Conservation (phyloP, 2,888 invertebrate genomes). For the Apamea monoglypha region DNA sequence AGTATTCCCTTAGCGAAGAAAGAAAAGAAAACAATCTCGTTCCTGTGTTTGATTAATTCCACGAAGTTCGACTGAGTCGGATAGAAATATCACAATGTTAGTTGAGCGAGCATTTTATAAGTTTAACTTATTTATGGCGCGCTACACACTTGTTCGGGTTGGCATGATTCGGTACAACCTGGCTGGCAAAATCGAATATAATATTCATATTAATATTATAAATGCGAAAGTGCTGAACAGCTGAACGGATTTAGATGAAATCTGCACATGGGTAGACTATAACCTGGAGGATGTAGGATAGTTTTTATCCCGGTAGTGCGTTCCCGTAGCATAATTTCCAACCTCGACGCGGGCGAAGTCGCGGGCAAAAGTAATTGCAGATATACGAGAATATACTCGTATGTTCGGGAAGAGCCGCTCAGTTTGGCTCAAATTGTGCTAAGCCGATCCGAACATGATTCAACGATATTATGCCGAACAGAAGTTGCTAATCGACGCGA, state of each 20-base stretch:
- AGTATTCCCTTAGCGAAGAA: neutral
- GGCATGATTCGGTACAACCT: neutral
- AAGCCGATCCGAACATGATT: too few relatives aligned
- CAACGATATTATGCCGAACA: too few relatives aligned
- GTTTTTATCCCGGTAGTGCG: too few relatives aligned
- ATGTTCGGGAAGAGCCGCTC: too few relatives aligned
- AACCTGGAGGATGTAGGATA: neutral
- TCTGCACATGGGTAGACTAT: neutral
- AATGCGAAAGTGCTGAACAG: neutral
- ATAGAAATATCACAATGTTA: conserved; percentile 24
- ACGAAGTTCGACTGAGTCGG: conserved; percentile 13
- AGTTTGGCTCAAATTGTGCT: too few relatives aligned
- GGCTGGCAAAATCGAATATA: neutral
- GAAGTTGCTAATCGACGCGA: too few relatives aligned
- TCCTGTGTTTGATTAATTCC: conserved; percentile 37
- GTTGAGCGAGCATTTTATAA: conserved; percentile 25
- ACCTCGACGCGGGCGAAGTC: too few relatives aligned
- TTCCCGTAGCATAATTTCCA: too few relatives aligned
- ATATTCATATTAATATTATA: neutral
- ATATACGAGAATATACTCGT: too few relatives aligned
- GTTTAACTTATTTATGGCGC: neutral
- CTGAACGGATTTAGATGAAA: too few relatives aligned
- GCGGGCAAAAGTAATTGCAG: too few relatives aligned
- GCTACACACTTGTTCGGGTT: neutral
- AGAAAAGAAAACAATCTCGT: conserved; percentile 35